Conservation (phyloP, 2,797 vertebrate species). For the Sebastes kiyomatsui region DNA sequence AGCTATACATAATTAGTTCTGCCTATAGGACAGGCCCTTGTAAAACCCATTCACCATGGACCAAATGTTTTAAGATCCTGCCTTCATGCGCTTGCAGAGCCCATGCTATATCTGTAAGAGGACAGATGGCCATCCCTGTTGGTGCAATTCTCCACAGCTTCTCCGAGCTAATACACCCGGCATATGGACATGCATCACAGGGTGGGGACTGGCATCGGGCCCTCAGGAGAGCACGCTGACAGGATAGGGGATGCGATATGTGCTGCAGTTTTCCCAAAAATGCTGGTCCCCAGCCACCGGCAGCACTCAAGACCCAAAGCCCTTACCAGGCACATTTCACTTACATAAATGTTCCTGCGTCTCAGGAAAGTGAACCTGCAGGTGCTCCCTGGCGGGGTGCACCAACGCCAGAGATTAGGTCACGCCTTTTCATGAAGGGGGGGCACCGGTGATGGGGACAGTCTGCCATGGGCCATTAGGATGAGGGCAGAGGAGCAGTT, state of each 20-base stretch:
- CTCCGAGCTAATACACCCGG: conserved; percentile 71
- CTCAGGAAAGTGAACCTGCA: conserved; percentile 32
- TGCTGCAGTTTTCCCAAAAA: conserved; percentile 24
- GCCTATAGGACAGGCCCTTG: conserved; percentile 35
- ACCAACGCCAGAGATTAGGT: conserved; percentile 27
- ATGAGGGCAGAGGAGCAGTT: conserved; percentile 43
- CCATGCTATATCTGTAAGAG: conserved; percentile 67
- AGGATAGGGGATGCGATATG: conserved; percentile 49
- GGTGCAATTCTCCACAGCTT: conserved; percentile 70
- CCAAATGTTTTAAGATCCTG: conserved; percentile 60
- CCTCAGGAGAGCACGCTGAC: conserved; percentile 68
- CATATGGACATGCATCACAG: conserved; percentile 75
- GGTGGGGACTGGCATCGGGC: conserved; percentile 67
- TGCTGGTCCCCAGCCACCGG: conserved; percentile 21
- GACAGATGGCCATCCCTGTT: conserved; percentile 81
- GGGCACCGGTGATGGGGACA: neutral
- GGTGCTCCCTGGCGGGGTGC: conserved; percentile 21
- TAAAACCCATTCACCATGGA: conserved; percentile 38
- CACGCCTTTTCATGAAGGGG: conserved; percentile 1
- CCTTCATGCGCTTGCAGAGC: conserved; percentile 48
- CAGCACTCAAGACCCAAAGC: conserved; percentile 52
- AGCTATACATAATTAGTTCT: conserved; percentile 41
- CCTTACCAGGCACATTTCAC: conserved; percentile 60
- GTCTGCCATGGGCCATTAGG: conserved; percentile 39
- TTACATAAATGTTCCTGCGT: conserved; percentile 44